These are phyloP conservation scores for Meles meles DNA, from an alignment of 2,113 vertebrate genomes.

Conservation along the genomic window DNA sequence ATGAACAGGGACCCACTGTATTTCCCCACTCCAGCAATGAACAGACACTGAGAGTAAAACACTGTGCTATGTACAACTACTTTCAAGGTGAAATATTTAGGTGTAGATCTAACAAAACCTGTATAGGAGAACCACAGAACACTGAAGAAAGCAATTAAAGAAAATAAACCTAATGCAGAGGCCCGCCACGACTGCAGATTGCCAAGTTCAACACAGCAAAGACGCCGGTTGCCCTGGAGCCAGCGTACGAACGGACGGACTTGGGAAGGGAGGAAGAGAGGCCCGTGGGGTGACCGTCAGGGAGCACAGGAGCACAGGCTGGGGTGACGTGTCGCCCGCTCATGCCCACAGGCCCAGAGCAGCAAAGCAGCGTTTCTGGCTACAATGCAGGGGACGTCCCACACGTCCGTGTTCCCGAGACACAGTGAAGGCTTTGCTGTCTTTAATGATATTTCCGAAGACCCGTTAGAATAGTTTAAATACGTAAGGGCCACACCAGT, in stretches of 20 bases:
- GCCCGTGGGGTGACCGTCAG: background rate
- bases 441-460: background rate
- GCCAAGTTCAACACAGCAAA: background rate
- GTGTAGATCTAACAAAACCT: background rate
- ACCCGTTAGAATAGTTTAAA: background rate
- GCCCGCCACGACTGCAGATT: fast-evolving
- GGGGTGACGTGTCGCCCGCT: background rate
- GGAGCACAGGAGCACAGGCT: fast-evolving
- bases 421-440: background rate
- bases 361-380: background rate
- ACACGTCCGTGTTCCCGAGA: too few species aligned
- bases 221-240: too few species aligned
- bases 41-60: background rate
- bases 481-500: background rate
- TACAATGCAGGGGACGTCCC: background rate
- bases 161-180: background rate
- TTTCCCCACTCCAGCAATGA: background rate
- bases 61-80: background rate
- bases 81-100: background rate
- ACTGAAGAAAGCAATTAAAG: too few species aligned
- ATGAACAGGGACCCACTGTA: background rate
- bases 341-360: background rate
- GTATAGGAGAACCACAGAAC: background rate
- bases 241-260: background rate
- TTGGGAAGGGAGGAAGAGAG: background rate